These are phyloP conservation scores for Xenopus borealis DNA, from an alignment of 2,113 vertebrate species.

Conservation along the genomic window DNA sequence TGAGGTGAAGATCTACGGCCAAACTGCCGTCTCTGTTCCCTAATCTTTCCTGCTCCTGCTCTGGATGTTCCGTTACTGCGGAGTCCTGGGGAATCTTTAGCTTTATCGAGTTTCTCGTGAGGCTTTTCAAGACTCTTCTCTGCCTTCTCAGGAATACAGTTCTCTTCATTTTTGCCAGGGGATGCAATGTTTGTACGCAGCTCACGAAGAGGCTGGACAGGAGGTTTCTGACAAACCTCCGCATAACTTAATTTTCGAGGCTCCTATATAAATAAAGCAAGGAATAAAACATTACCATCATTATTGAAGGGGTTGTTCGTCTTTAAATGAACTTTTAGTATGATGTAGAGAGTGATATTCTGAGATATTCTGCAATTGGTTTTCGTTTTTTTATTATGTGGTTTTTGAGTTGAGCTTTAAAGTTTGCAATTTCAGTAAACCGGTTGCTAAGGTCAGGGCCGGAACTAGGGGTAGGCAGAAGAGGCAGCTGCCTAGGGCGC, in stretches of 20 bases:
- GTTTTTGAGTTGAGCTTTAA: too few relatives aligned
- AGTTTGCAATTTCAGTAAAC: too few relatives aligned
- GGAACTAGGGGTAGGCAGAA: too few relatives aligned
- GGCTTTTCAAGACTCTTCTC: conserved; percentile 77
- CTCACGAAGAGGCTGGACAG: conserved; percentile 82
- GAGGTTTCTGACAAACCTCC: conserved; percentile 92
- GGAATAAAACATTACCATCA: conserved; percentile 2
- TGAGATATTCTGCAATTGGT: too few relatives aligned
- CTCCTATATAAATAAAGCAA: conserved; percentile 67
- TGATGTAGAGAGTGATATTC: too few relatives aligned
- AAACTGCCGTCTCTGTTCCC: conserved; percentile 87
- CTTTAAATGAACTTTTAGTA: too few relatives aligned
- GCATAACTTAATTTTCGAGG: conserved; percentile 95
- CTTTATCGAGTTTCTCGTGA: conserved; percentile 74
- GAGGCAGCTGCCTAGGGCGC: too few relatives aligned
- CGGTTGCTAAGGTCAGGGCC: too few relatives aligned
- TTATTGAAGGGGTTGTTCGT: too few relatives aligned
- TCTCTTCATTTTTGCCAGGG: conserved; percentile 79
- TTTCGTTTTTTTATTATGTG: too few relatives aligned
- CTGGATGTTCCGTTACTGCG: conserved; percentile 77
- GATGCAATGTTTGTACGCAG: conserved; percentile 74
- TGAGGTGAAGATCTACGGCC: conserved; percentile 78
- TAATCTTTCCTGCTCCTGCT: conserved; percentile 84
- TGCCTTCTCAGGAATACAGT: conserved; percentile 64
- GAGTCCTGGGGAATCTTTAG: conserved; percentile 75